These are phyloP conservation scores for Parotocinclus haroldoi DNA, from an alignment of 2,797 vertebrate genomes.

Conservation along the genomic window DNA sequence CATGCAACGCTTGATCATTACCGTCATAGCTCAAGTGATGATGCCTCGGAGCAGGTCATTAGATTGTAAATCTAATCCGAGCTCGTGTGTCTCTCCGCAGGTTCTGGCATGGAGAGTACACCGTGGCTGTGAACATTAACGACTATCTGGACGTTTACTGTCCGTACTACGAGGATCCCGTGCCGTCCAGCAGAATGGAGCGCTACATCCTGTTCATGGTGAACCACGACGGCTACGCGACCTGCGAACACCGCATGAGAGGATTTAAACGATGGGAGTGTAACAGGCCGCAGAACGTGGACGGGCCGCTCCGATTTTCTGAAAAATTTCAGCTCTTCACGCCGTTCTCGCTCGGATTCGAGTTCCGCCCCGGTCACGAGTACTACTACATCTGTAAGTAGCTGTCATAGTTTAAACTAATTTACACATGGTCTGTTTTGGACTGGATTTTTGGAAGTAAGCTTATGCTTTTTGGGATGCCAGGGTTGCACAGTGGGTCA, in stretches of 20 bases:
- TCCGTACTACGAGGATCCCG: conserved; percentile 86
- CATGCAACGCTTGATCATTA: no score
- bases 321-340: conserved; percentile 99
- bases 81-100: conserved; percentile 54
- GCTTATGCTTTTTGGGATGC: no score
- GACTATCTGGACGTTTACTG: conserved; percentile 98
- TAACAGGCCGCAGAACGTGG: conserved; percentile 86
- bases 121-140: conserved; percentile 93
- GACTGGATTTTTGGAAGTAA: no score
- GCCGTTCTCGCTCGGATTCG: conserved; percentile 94
- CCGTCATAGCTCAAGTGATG: no score
- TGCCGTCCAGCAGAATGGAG: conserved; percentile 87
- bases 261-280: conserved; percentile 98
- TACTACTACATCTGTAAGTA: conserved; percentile 97
- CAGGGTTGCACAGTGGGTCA: no score
- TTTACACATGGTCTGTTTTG: no score
- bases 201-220: conserved; percentile 96
- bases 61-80: no score
- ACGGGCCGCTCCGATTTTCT: conserved; percentile 92
- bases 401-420: no score
- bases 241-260: conserved; percentile 89
- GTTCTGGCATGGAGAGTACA: conserved; percentile 88
- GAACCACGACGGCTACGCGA: conserved; percentile 86
- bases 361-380: conserved; percentile 93
- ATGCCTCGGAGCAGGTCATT: no score